Evolutionary conservation across 1,140 invertebrate species (phyloP), one percentile per base, ranked within the genome.

Genomic region (Cherax quadricarinatus): DNA sequence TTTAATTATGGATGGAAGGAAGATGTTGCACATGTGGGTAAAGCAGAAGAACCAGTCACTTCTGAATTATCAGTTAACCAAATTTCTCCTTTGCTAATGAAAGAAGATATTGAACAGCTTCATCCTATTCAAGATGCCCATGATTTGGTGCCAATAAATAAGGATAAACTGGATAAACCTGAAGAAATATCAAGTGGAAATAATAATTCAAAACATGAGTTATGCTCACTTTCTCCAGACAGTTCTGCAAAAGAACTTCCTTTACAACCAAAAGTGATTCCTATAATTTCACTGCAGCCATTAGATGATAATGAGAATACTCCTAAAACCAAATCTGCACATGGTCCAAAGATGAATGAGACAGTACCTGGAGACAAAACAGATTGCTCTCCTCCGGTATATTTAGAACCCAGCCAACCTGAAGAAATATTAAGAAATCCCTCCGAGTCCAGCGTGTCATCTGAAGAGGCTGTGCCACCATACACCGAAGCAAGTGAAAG

Each of bases 1-100:
- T 16, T 62, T 24, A 41, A 51, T 30, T 82, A 73, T 83, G 80
- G 80, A 14, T 82, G 66, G 88, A 90, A 90, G 82, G 88, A 90
- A 84, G 41, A 90, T 53, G 3, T 78, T 48, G 60, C 49, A 48
- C 88, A 81, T 7, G 80, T 90, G 62, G 57, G 49, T 3, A 90
- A 78, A 57, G 88, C 88, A 21, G 5, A n/a, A 5, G 88, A 90
- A 30, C 24, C 88, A n/a, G 60, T 73, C 3, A 48, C 80, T 24
- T 48, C 60, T 14, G 80, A 84, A 51, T 24, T 75, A 1, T 30
- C n/a, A 75, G 41, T 53, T 53, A n/a, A 66, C 73, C 3, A 78
- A 51, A 62, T 81, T 48, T 48, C 75, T 30, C 51, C 57, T 80
- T 18, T 24, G 18, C 48, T 60, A 48, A 81, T 81, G 89, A 81